Percentiles rank a stretch among this genome's conserved stretches.
Conservation (phyloP, 2,113 vertebrate genomes). For the Trogon surrucura region DNA sequence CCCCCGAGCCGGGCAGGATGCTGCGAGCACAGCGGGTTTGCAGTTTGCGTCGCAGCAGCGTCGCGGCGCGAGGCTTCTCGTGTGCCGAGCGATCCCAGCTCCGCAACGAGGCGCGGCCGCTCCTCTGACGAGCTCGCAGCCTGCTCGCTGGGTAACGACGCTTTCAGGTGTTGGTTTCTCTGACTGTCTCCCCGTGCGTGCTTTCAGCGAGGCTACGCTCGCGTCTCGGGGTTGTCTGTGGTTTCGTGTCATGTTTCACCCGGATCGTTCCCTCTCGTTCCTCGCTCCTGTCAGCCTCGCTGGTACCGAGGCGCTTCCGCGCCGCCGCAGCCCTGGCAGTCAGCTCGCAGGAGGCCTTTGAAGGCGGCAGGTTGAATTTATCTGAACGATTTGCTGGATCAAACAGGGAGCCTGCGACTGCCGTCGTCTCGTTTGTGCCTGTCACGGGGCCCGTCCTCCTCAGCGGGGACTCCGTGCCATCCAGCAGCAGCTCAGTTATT, state of each 20-base stretch:
- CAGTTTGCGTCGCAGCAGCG: not conserved
- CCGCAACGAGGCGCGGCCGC: not conserved
- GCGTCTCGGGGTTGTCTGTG: not conserved
- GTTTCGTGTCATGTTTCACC: not conserved
- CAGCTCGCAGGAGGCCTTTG: not conserved
- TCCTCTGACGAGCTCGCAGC: not conserved
- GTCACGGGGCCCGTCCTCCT: not conserved
- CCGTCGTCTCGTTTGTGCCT: not conserved
- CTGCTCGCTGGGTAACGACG: not conserved
- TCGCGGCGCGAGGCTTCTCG: not conserved
- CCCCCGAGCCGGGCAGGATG: not conserved
- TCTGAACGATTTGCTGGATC: constrained; percentile 11
- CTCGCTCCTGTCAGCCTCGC: not conserved
- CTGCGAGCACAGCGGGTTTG: not conserved
- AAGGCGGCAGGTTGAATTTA: not conserved
- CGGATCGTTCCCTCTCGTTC: not conserved
- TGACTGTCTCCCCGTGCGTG: accelerated
- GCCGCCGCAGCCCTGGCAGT: not conserved
- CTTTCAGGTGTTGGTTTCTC: not conserved
- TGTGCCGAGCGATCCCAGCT: not conserved
- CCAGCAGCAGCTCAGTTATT: not conserved
- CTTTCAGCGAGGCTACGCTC: not conserved
- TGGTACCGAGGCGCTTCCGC: not conserved
- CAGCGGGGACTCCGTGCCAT: not conserved
- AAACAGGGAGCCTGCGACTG: not conserved